Evolutionary conservation across 2,888 invertebrate species (phyloP), one percentile per base, ranked within the genome.

Genomic region (Drosophila prostipennis): DNA sequence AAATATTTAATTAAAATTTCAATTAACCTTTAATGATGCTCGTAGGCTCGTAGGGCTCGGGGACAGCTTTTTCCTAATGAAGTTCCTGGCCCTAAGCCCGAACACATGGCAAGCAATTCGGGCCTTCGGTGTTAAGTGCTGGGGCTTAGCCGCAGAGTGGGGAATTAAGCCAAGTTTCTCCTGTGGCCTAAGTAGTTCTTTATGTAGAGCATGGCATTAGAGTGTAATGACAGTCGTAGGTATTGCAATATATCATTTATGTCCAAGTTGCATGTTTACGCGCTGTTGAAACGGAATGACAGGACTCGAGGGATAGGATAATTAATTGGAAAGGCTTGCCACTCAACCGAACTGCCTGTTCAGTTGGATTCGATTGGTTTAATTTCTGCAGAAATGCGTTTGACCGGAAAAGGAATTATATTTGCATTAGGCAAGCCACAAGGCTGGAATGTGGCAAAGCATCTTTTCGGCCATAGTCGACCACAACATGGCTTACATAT

Each of bases 1-100:
- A 78, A 80, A 78, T 81, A 80, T 87, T 84, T 87, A 87, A 89
- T 84, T 89, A 84, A 89, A 87, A 80, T 87, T 83, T 78, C 75
- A 80, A 84, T 87, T 77, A 80, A 78, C 79, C 76, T 86, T 83
- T 88, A 79, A 82, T 82, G 80, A 71, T 51, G 77, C 64, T 64
- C 65, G 65, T 69, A 5, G 34, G 52, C 13, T 16, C 26, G 26
- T 19, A 19, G 19, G 19, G 19, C 19, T 29, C 7, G 29, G 26
- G 7, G 29, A 23, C 53, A 56, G 48, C 48, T 64, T 57, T 61
- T 74, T 37, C 51, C 56, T 52, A 74, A 64, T 56, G 68, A 71
- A 71, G 37, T 64, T 51, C 65, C 29, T 2, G 46, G 52, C 45
- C 40, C 52, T 42, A 46, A 57, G 65, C 55, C 64, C 37, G 16